Percentiles rank a stretch among this genome's conserved stretches.
These are phyloP conservation scores for Himalopsyche phryganea DNA, from an alignment of 1,140 invertebrate species.

Conservation along the genomic window DNA sequence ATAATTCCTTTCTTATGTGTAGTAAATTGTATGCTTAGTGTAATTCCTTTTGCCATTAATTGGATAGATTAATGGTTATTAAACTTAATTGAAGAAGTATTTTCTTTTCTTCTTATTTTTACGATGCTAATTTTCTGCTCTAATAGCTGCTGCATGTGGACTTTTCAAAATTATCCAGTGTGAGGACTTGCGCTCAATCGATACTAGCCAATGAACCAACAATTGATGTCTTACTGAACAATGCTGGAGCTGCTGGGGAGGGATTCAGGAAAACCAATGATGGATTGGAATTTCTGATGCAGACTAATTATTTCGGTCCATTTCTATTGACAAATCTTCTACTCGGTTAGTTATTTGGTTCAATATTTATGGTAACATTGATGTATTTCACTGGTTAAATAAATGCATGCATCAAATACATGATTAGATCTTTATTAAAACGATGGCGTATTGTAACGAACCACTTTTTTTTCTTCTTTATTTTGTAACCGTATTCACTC, in stretches of 20 bases:
- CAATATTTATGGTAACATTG: too few relatives aligned
- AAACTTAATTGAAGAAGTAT: too few relatives aligned
- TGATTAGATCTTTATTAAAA: too few relatives aligned
- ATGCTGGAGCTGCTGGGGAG: slow-evolving; percentile 54
- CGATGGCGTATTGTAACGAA: too few relatives aligned
- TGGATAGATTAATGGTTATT: too few relatives aligned
- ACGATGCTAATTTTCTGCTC: too few relatives aligned
- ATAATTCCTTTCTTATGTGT: too few relatives aligned
- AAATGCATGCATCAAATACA: neutral
- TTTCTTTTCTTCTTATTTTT: too few relatives aligned
- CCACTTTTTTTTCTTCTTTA: too few relatives aligned
- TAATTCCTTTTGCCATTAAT: too few relatives aligned
- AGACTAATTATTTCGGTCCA: slow-evolving; percentile 81
- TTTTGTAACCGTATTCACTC: too few relatives aligned
- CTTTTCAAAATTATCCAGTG: slow-evolving; percentile 49
- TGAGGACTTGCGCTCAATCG: slow-evolving; percentile 51
- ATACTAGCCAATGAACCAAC: slow-evolving; percentile 49
- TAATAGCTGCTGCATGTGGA: slow-evolving; percentile 37
- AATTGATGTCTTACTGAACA: slow-evolving; percentile 66
- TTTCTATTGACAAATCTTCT: slow-evolving; percentile 72
- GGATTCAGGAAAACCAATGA: slow-evolving; percentile 60
- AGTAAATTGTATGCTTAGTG: too few relatives aligned
- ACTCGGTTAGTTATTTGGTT: slow-evolving; percentile 53
- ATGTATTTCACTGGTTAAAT: slow-evolving; percentile 56
- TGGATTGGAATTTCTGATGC: slow-evolving; percentile 77